phyloP scores from a whole-genome alignment of 2,113 vertebrate species.

The Petrocephalus microphthalmus region DNA sequence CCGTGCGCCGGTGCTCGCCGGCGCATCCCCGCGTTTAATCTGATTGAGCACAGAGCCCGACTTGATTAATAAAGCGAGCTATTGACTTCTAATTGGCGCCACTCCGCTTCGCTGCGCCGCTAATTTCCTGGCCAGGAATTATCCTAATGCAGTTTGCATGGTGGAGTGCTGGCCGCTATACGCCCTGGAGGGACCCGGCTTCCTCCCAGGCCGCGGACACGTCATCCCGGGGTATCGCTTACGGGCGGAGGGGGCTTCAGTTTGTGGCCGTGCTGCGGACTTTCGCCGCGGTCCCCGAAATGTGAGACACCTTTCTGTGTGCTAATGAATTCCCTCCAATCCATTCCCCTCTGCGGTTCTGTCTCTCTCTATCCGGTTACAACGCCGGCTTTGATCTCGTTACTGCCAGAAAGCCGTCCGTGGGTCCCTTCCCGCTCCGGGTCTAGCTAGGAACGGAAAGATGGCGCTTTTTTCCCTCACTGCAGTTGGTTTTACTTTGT shows the following conservation, averaged over 20 bases:
- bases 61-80: constrained; percentile 86
- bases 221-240: constrained; percentile 46
- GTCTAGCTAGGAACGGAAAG: background rate
- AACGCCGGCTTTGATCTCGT: background rate
- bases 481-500: background rate
- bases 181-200: constrained; percentile 61
- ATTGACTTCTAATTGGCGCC: constrained; percentile 99
- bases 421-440: background rate
- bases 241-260: background rate
- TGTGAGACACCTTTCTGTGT: constrained; percentile 60
- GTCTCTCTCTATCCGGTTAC: background rate
- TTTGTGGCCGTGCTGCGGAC: constrained; percentile 41
- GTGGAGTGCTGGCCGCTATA: constrained; percentile 66
- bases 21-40: constrained; percentile 68
- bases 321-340: constrained; percentile 66
- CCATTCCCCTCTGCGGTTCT: constrained; percentile 48
- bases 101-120: constrained; percentile 94
- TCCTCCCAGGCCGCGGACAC: constrained; percentile 45
- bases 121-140: constrained; percentile 84
- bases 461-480: background rate
- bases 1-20: background rate
- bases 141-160: constrained; percentile 73
- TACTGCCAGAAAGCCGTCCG: background rate
- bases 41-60: constrained; percentile 98
- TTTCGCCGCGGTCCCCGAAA: constrained; percentile 58